Evolutionary conservation across 2,797 vertebrate genomes (phyloP).

Genomic region (Molossus alvarezi): DNA sequence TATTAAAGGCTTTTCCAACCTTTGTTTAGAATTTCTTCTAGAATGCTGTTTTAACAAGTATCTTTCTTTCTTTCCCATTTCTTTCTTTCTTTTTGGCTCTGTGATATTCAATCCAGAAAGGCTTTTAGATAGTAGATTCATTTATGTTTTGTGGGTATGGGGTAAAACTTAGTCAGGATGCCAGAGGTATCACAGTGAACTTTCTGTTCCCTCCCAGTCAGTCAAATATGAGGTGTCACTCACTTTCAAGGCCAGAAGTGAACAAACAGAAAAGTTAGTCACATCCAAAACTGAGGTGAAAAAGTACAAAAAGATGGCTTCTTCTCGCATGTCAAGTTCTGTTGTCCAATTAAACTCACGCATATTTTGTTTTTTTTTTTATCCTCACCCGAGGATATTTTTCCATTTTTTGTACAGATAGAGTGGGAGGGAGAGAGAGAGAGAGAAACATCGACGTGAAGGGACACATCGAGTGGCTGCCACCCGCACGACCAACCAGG

Average conservation of each 20-base stretch:
- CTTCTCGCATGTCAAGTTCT: neutral
- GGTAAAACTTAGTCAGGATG: neutral
- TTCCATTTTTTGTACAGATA: too few relatives aligned
- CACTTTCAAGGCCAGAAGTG: neutral
- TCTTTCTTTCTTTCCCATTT: neutral
- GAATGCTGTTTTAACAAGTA: neutral
- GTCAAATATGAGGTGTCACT: neutral
- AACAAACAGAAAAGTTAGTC: neutral
- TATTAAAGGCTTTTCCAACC: neutral
- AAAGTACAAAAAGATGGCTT: neutral
- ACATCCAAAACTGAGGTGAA: neutral
- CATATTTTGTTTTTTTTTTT: neutral
- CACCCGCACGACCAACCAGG: too few relatives aligned
- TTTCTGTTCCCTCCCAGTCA: neutral
- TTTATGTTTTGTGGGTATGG: neutral
- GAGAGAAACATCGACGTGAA: too few relatives aligned
- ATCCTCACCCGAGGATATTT: too few relatives aligned
- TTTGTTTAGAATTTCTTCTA: neutral
- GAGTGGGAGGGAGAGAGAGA: too few relatives aligned
- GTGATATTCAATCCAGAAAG: neutral
- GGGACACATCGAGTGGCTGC: too few relatives aligned
- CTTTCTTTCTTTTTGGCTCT: neutral
- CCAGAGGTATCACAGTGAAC: neutral
- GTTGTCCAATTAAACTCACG: neutral
- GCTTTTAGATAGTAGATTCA: neutral